phyloP scores from a whole-genome alignment of 2,797 vertebrate genomes.

The Aeoliscus strigatus region DNA sequence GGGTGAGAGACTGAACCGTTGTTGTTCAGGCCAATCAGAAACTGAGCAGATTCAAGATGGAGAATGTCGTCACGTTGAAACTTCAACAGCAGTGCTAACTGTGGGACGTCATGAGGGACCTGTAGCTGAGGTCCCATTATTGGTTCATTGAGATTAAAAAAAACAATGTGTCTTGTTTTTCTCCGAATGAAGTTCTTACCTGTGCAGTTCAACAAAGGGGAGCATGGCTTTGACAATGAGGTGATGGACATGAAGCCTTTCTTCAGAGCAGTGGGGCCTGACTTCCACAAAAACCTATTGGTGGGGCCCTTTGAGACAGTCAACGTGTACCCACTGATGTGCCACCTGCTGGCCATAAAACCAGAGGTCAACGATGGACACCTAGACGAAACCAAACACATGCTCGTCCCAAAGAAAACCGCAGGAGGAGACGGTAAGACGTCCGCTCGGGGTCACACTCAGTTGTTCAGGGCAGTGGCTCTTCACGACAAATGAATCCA shows the following conservation, averaged over 20 bases:
- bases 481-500: too few species aligned
- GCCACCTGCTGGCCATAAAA: slow-evolving; percentile 81
- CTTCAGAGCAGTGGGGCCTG: slow-evolving; percentile 86
- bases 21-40: not conserved
- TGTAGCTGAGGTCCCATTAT: too few species aligned
- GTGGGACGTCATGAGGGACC: too few species aligned
- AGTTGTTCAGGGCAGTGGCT: too few species aligned
- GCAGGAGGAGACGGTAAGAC: too few species aligned
- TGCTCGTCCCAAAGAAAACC: too few species aligned
- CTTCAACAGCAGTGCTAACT: too few species aligned
- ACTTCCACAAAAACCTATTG: slow-evolving; percentile 74
- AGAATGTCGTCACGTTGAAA: too few species aligned
- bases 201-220: slow-evolving; percentile 82
- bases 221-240: slow-evolving; percentile 85
- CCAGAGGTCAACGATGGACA: slow-evolving; percentile 84
- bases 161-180: too few species aligned
- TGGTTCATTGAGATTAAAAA: too few species aligned
- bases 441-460: too few species aligned
- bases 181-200: slow-evolving; percentile 74
- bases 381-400: slow-evolving; percentile 59
- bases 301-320: slow-evolving; percentile 87
- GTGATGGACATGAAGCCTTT: slow-evolving; percentile 87
- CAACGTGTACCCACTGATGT: slow-evolving; percentile 86
- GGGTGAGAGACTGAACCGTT: slow-evolving; percentile 74
- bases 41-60: too few species aligned